phyloP scores from a whole-genome alignment of 1,140 invertebrate genomes.

The Matsumurasca onukii region DNA sequence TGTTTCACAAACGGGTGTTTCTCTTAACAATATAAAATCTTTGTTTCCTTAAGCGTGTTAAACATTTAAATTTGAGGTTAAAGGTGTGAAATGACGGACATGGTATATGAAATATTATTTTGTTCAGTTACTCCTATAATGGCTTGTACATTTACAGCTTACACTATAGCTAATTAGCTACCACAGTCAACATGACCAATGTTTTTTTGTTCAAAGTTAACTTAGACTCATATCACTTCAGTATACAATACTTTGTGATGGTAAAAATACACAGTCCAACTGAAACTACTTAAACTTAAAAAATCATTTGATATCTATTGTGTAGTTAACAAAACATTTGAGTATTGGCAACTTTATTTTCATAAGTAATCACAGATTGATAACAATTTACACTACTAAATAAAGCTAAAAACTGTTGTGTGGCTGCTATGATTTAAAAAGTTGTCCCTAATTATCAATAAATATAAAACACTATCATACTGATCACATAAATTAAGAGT shows the following conservation, averaged over 20 bases:
- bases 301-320: too few species aligned
- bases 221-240: too few species aligned
- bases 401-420: slow-evolving; percentile 20
- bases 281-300: too few species aligned
- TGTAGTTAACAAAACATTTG: too few species aligned
- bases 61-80: too few species aligned
- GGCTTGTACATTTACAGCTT: slow-evolving; percentile 23
- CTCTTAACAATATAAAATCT: too few species aligned
- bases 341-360: not conserved
- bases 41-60: too few species aligned
- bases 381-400: slow-evolving; percentile 8
- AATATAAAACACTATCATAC: slow-evolving; percentile 19
- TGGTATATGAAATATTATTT: slow-evolving; percentile 20
- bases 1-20: too few species aligned
- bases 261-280: too few species aligned
- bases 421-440: slow-evolving; percentile 18
- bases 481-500: slow-evolving; percentile 21
- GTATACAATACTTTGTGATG: too few species aligned
- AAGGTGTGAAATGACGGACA: too few species aligned
- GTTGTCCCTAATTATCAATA: slow-evolving; percentile 1
- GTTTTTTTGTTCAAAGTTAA: too few species aligned
- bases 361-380: not conserved
- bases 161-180: slow-evolving; percentile 16
- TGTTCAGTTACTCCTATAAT: slow-evolving; percentile 9
- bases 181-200: slow-evolving; percentile 4